Percentiles rank a stretch among this genome's conserved stretches.
Evolutionary conservation across 2,113 vertebrate genomes (phyloP).

Genomic region (Antidorcas marsupialis): DNA sequence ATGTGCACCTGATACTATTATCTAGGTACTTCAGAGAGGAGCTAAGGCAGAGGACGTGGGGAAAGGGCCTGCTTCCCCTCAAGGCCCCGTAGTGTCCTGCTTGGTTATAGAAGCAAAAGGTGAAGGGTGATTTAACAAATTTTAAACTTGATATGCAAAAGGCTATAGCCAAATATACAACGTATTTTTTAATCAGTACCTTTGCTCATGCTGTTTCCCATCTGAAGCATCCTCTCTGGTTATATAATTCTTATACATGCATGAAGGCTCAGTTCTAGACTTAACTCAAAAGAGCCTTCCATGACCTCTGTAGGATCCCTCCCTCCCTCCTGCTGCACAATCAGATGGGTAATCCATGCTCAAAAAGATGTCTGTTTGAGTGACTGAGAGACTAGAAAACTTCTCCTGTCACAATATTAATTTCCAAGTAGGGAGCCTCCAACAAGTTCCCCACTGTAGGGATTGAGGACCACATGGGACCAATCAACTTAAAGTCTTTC

Average conservation of each 20-base stretch:
- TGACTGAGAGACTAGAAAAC: not conserved
- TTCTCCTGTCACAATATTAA: not conserved
- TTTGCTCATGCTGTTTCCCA: not conserved
- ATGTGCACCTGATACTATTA: not conserved
- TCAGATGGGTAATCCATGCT: not conserved
- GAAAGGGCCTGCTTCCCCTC: not conserved
- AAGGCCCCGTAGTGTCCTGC: not conserved
- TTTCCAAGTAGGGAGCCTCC: not conserved
- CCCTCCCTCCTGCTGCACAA: not conserved
- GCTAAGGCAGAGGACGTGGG: not conserved
- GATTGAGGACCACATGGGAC: not conserved
- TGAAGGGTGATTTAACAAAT: conserved; percentile 8
- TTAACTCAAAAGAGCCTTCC: not conserved
- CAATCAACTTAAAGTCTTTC: not conserved
- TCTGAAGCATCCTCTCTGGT: not conserved
- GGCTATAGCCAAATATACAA: not conserved
- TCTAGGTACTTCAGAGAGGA: not conserved
- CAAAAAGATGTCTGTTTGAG: not conserved
- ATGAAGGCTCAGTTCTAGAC: not conserved
- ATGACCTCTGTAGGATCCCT: not conserved
- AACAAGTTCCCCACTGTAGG: not conserved
- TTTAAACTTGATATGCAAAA: conserved; percentile 26
- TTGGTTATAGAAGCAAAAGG: not conserved
- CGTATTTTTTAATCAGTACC: not conserved
- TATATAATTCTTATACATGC: not conserved